A percentile compares a stretch with the other conserved stretches of the same genome.
Conservation (phyloP, 2,113 vertebrate species). For the Theristicus caerulescens region DNA sequence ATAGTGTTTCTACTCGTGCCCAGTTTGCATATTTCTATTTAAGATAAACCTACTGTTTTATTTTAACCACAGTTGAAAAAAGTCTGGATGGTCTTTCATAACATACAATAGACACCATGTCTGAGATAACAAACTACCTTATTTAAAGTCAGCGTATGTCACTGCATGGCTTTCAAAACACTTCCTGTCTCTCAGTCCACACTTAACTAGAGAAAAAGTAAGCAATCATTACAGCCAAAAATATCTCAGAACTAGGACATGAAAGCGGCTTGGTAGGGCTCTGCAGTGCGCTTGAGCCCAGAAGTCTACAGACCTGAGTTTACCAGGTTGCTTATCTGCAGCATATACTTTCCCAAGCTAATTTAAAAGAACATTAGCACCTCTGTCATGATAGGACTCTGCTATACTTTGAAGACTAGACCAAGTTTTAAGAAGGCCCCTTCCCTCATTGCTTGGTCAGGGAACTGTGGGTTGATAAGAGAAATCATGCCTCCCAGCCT, state of each 20-base stretch:
- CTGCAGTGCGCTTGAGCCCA: background rate
- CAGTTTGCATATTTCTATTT: background rate
- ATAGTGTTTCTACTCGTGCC: background rate
- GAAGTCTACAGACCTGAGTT: background rate
- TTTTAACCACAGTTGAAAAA: background rate
- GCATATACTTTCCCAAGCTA: background rate
- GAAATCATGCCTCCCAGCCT: fast-evolving
- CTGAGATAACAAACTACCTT: background rate
- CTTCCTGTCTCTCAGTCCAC: background rate
- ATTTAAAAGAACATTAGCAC: background rate
- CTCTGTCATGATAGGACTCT: background rate
- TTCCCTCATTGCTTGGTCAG: background rate
- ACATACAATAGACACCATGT: background rate
- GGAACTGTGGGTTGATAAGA: background rate
- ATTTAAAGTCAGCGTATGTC: background rate
- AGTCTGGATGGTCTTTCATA: background rate
- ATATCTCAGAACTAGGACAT: background rate
- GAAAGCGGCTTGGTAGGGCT: background rate
- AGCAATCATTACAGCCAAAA: background rate
- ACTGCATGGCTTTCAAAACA: background rate
- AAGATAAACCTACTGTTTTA: background rate
- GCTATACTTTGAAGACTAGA: background rate
- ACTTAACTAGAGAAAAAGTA: background rate
- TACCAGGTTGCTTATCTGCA: background rate
- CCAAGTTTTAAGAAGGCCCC: background rate